These are phyloP conservation scores for Adoxophyes honmai DNA, from an alignment of 1,140 invertebrate species.

Conservation along the genomic window DNA sequence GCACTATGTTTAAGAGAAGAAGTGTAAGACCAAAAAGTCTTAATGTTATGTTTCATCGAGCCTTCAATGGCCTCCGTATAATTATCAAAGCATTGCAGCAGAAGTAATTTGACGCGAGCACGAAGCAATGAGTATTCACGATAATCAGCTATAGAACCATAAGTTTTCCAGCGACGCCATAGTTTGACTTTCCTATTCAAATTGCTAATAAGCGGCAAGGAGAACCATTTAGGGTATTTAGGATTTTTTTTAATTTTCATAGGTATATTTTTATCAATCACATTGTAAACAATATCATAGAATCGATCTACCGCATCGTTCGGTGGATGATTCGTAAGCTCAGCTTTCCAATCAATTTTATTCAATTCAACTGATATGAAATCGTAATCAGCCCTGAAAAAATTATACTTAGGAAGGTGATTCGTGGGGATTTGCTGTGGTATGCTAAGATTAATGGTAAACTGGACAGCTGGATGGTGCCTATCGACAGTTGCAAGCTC, in stretches of 20 bases:
- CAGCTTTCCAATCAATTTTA: not conserved
- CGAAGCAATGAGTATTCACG: too few relatives aligned
- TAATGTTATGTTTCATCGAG: too few relatives aligned
- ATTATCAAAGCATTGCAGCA: too few relatives aligned
- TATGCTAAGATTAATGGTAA: not conserved
- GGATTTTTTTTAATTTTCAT: not conserved
- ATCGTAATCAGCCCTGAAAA: not conserved
- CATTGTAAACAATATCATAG: not conserved
- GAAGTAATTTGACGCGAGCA: too few relatives aligned
- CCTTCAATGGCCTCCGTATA: too few relatives aligned
- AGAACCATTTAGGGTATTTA: too few relatives aligned
- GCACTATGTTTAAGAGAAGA: too few relatives aligned
- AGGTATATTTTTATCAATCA: conserved; percentile 8
- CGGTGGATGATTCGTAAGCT: not conserved
- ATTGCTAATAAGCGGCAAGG: too few relatives aligned
- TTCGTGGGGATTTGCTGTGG: not conserved
- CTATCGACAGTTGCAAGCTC: not conserved
- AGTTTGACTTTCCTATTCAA: too few relatives aligned
- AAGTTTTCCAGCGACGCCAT: too few relatives aligned
- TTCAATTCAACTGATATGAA: not conserved
- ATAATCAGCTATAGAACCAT: too few relatives aligned
- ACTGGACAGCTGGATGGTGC: not conserved
- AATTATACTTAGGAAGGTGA: not conserved
- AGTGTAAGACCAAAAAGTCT: too few relatives aligned
- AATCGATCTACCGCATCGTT: not conserved